Base-by-base conservation (phyloP, 2,797 vertebrate genomes). In the Sarcophilus harrisii region DNA sequence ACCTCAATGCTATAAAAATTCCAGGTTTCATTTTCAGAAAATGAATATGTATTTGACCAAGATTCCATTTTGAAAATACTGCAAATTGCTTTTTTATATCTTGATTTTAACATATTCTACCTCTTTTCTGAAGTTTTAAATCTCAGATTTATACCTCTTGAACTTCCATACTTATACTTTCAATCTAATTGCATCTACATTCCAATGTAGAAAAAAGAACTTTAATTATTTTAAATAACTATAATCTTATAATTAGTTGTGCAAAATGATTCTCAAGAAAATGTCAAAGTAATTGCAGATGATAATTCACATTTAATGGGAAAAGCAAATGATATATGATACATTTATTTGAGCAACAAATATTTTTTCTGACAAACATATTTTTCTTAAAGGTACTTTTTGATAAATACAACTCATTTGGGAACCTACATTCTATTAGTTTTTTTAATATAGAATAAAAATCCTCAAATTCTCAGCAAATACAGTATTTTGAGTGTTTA, bases 231-330 rank as follows among this genome's bases (percentile, higher is more conserved):
- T 27, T 45, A 87, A 94, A 52, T 90, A 95, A 12, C 87, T 90
- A 18, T 92, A 87, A 45, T 0, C 90, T 95, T 97, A 58, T 96
- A 97, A 96, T 97, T 96, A 1, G 30, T 58, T 89, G 96, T 95
- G 96, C 94, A 97, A 89, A 97, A 96, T 96, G 18, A 90, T 92
- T 91, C 16, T 90, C 58, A 95, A 21, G 11, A 96, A 93, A 96
- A 97, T 45, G 66, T 73, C 87, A 96, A 95, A 92, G 60, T 96
- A 93, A 93, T 97, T 97, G 32, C 5, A 32, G 57, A 93, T 6
- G 3, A 29, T 92, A 93, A 95, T 96, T 98, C 97, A 58, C 89
- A 96, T 95, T 96, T 96, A 91, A 28, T 96, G 96, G 91, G 62
- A 96, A 66, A 14, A 90, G 24, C 3, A 18, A 94, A 49, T 73